These are phyloP conservation scores for Oplegnathus fasciatus DNA, from an alignment of 2,113 vertebrate species.

Conservation along the genomic window DNA sequence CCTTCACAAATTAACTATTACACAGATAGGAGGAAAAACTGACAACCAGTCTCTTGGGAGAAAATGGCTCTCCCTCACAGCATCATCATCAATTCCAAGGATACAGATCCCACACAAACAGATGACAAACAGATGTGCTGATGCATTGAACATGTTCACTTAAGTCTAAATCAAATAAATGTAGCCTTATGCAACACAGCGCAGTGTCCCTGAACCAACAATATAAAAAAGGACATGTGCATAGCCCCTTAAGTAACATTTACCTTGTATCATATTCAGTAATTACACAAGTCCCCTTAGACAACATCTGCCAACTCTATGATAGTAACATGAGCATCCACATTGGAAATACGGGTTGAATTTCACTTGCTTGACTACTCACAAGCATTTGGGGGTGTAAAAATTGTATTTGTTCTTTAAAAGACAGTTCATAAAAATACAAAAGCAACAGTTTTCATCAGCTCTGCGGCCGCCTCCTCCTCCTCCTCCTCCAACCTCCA, in stretches of 20 bases:
- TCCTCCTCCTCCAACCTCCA: constrained; percentile 10
- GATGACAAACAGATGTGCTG: background rate
- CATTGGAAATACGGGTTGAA: background rate
- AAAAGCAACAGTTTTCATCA: background rate
- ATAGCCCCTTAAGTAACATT: background rate
- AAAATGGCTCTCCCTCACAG: background rate
- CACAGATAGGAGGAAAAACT: background rate
- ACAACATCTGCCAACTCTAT: background rate
- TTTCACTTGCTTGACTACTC: background rate
- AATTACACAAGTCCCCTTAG: background rate
- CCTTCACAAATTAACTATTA: background rate
- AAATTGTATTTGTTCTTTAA: background rate
- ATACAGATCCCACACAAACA: background rate
- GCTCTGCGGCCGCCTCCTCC: background rate
- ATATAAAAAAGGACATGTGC: background rate
- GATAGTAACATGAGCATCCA: background rate
- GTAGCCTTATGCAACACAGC: constrained; percentile 25
- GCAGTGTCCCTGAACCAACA: background rate
- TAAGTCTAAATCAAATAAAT: constrained; percentile 1
- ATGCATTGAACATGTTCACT: constrained; percentile 1
- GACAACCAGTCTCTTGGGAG: background rate
- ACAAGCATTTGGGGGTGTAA: background rate
- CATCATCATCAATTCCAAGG: background rate
- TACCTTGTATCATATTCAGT: background rate
- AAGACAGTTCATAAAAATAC: background rate